Conservation (phyloP, 2,888 invertebrate genomes). For the Brachypterus glaber region DNA sequence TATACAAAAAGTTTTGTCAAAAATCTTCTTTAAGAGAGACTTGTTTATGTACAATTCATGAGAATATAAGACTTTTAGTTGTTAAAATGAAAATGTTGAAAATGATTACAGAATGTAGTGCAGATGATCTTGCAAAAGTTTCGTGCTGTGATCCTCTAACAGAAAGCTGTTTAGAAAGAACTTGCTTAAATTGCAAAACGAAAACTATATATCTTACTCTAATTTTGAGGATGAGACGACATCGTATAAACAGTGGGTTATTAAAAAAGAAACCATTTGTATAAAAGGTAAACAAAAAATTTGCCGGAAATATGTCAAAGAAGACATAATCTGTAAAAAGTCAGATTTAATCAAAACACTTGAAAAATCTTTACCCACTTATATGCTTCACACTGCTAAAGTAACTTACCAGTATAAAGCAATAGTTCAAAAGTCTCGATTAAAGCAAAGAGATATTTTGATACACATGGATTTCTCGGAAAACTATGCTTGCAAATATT, state of each 20-base stretch:
- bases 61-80: neutral
- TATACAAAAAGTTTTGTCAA: neutral
- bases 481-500: constrained; percentile 4
- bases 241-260: neutral
- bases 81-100: neutral
- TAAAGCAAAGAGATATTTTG: neutral
- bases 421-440: neutral
- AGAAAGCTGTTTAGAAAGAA: neutral
- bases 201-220: neutral
- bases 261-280: neutral
- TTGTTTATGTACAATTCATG: neutral
- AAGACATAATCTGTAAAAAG: neutral
- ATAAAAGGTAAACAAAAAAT: neutral
- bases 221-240: neutral
- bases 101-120: neutral
- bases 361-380: neutral
- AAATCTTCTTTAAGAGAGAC: neutral
- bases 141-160: neutral
- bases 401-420: neutral
- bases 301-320: neutral
- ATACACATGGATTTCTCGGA: constrained; percentile 1
- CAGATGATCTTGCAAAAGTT: neutral
- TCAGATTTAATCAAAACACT: neutral
- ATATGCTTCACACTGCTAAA: neutral
- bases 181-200: neutral